phyloP scores from a whole-genome alignment of 2,113 vertebrate genomes.

The Centropus bengalensis region DNA sequence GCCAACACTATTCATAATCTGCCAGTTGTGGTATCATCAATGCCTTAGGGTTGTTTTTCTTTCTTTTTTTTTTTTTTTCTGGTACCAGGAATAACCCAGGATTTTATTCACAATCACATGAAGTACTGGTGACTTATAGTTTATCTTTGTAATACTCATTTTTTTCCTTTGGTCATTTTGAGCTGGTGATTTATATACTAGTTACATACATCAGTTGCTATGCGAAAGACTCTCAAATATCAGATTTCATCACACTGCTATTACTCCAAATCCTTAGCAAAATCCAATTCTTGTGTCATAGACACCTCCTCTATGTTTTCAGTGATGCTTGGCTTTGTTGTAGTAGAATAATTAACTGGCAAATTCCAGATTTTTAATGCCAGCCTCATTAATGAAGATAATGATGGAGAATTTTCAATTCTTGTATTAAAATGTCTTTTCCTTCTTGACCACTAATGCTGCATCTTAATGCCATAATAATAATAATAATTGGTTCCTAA shows the following conservation, averaged over 20 bases:
- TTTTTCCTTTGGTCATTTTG: slow-evolving; percentile 5
- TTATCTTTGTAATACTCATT: slow-evolving; percentile 3
- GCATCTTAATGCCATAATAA: background rate
- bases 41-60: background rate
- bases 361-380: background rate
- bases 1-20: background rate
- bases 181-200: slow-evolving; percentile 37
- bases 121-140: slow-evolving; percentile 24
- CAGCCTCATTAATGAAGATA: background rate
- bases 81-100: background rate
- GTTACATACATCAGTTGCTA: background rate
- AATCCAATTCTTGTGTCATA: slow-evolving; percentile 1
- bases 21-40: background rate
- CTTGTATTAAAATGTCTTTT: background rate
- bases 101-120: background rate
- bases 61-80: too few relatives aligned
- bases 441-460: background rate
- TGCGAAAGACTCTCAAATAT: slow-evolving; percentile 38
- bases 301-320: background rate
- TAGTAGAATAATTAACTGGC: background rate
- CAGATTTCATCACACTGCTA: slow-evolving; percentile 42
- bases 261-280: slow-evolving; percentile 39
- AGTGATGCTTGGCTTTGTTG: background rate
- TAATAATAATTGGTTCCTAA: slow-evolving; percentile 9
- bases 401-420: background rate